phyloP scores from a whole-genome alignment of 2,888 invertebrate species.

The Escarpia spicata region DNA sequence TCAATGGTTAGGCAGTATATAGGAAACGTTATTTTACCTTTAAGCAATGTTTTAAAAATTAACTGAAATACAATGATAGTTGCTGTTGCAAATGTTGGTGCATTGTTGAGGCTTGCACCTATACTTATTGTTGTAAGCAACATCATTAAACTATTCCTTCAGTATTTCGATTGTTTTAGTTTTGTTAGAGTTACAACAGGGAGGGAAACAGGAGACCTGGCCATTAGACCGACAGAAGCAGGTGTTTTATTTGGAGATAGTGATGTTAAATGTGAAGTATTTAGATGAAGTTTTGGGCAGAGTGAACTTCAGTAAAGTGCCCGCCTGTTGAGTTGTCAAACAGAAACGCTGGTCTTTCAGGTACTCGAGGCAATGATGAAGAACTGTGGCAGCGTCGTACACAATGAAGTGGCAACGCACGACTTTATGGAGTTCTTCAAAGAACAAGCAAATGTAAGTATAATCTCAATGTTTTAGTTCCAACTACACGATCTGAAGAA shows the following conservation, averaged over 20 bases:
- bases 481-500: background rate
- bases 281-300: background rate
- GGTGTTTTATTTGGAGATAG: too few relatives aligned
- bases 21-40: too few relatives aligned
- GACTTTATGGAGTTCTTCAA: conserved; percentile 93
- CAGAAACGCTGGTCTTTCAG: conserved; percentile 61
- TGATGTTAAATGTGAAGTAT: too few relatives aligned
- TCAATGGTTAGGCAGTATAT: too few relatives aligned
- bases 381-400: conserved; percentile 91
- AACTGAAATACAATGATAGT: too few relatives aligned
- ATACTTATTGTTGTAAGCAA: too few relatives aligned
- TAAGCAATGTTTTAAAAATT: too few relatives aligned
- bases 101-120: too few relatives aligned
- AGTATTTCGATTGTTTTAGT: background rate
- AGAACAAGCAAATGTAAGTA: conserved; percentile 61
- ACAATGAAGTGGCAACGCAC: conserved; percentile 88
- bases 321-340: background rate
- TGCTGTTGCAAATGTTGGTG: too few relatives aligned
- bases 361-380: conserved; percentile 95
- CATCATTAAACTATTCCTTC: background rate
- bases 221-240: background rate
- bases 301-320: too few relatives aligned
- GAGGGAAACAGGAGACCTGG: background rate
- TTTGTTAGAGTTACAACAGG: background rate
- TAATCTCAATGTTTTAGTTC: background rate